A percentile compares a stretch with the other conserved stretches of the same genome.
Conservation (phyloP, 2,797 vertebrate genomes). For the Falco peregrinus region DNA sequence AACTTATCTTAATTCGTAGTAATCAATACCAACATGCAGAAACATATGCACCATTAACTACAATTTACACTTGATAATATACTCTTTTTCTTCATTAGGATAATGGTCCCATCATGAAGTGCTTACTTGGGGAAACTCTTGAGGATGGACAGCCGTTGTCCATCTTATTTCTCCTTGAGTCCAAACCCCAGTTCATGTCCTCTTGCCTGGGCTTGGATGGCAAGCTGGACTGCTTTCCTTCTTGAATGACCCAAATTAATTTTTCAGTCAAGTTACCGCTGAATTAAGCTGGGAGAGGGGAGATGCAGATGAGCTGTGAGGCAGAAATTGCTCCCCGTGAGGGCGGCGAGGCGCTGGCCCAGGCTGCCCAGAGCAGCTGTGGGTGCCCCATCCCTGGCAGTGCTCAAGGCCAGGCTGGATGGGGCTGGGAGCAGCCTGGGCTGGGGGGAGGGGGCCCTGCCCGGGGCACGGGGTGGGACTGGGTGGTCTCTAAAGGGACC, state of each 20-base stretch:
- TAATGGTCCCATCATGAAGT: fast-evolving
- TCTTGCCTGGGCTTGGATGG: background rate
- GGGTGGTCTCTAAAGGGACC: too few relatives aligned
- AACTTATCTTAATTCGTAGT: slow-evolving; percentile 11
- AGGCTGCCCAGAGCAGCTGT: too few relatives aligned
- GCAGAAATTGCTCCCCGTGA: too few relatives aligned
- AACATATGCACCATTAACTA: slow-evolving; percentile 26
- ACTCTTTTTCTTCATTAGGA: slow-evolving; percentile 39
- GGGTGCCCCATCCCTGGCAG: too few relatives aligned
- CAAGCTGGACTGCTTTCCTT: background rate
- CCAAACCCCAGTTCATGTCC: background rate
- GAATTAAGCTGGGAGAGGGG: background rate
- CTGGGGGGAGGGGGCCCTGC: too few relatives aligned
- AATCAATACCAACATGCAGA: slow-evolving; percentile 36
- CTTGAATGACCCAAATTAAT: background rate
- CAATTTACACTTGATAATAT: slow-evolving; percentile 38
- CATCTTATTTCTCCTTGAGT: background rate
- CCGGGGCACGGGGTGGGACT: too few relatives aligned
- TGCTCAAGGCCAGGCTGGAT: too few relatives aligned
- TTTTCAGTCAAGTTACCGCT: slow-evolving; percentile 18
- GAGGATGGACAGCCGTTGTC: background rate
- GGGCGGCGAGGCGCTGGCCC: too few relatives aligned
- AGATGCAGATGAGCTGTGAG: too few relatives aligned
- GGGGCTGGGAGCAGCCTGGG: too few relatives aligned
- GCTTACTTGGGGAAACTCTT: background rate